phyloP scores from a whole-genome alignment of 1,140 invertebrate genomes.

The Pogonognathellus flavescens region DNA sequence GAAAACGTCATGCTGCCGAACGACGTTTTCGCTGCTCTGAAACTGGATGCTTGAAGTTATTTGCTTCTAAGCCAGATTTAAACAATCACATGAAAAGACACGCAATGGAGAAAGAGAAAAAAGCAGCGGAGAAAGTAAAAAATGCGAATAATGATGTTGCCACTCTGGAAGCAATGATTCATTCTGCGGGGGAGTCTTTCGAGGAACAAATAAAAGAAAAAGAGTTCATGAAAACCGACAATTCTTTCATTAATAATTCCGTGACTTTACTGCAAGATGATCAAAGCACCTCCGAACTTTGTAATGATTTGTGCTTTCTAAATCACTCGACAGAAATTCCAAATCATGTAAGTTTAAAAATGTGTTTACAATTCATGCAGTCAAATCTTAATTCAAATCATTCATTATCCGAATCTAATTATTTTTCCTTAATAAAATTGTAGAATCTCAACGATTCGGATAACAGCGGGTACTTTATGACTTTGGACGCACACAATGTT shows the following conservation, averaged over 20 bases:
- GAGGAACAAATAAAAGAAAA: background rate
- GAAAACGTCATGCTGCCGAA: constrained; percentile 16
- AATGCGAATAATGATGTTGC: background rate
- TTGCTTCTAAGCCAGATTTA: constrained; percentile 53
- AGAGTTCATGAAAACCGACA: background rate
- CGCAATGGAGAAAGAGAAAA: background rate
- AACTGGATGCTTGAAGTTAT: constrained; percentile 38
- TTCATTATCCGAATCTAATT: background rate
- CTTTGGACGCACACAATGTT: background rate
- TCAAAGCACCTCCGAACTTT: background rate
- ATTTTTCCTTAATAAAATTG: background rate
- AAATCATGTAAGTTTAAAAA: background rate
- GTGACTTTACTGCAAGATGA: background rate
- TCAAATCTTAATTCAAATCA: background rate
- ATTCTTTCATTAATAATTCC: background rate
- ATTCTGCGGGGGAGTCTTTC: background rate
- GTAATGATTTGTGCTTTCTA: background rate
- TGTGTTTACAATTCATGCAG: too few relatives aligned
- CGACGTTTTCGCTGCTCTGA: constrained; percentile 20
- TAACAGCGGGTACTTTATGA: background rate
- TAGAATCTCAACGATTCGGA: background rate
- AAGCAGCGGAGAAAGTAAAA: background rate
- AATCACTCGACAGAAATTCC: background rate
- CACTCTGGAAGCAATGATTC: too few relatives aligned
- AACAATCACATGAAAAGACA: constrained; percentile 48